phyloP scores from a whole-genome alignment of 2,113 vertebrate species.

The Chitala chitala region DNA sequence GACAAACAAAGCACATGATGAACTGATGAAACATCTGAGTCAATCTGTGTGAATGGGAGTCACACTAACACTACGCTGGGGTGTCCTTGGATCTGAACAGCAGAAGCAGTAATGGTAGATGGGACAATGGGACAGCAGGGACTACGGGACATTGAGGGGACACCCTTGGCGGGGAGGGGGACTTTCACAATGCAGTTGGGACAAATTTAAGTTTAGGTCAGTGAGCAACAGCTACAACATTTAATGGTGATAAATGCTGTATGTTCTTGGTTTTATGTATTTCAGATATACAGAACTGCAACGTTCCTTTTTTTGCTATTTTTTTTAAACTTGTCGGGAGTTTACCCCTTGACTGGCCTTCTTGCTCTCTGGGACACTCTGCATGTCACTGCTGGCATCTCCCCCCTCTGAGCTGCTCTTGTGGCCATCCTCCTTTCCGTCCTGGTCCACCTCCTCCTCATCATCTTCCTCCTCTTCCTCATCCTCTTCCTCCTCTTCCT shows the following conservation, averaged over 20 bases:
- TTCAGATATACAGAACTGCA: slow-evolving; percentile 8
- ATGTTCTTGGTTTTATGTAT: slow-evolving; percentile 7
- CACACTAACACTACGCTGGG: not conserved
- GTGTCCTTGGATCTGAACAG: not conserved
- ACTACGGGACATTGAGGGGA: not conserved
- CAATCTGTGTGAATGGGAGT: not conserved
- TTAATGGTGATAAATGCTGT: slow-evolving; percentile 11
- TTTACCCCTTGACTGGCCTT: slow-evolving; percentile 81
- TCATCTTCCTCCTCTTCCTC: slow-evolving; percentile 85
- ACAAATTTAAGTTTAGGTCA: slow-evolving; percentile 1
- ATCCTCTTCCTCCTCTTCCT: slow-evolving; percentile 79
- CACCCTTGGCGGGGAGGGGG: not conserved
- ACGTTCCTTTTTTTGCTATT: not conserved
- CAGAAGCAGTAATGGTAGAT: not conserved
- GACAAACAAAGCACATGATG: slow-evolving; percentile 11
- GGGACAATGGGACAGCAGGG: not conserved
- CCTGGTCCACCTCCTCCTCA: slow-evolving; percentile 84
- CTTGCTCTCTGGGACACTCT: slow-evolving; percentile 85
- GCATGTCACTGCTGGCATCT: slow-evolving; percentile 81
- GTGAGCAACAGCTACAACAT: slow-evolving; percentile 10
- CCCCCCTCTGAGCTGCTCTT: slow-evolving; percentile 86
- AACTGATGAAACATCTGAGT: not conserved
- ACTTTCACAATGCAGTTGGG: slow-evolving; percentile 17
- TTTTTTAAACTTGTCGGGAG: slow-evolving; percentile 12
- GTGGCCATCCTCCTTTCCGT: slow-evolving; percentile 88